Base-by-base conservation (phyloP, 1,140 invertebrate species). In the Pachypeltis micranthus region DNA sequence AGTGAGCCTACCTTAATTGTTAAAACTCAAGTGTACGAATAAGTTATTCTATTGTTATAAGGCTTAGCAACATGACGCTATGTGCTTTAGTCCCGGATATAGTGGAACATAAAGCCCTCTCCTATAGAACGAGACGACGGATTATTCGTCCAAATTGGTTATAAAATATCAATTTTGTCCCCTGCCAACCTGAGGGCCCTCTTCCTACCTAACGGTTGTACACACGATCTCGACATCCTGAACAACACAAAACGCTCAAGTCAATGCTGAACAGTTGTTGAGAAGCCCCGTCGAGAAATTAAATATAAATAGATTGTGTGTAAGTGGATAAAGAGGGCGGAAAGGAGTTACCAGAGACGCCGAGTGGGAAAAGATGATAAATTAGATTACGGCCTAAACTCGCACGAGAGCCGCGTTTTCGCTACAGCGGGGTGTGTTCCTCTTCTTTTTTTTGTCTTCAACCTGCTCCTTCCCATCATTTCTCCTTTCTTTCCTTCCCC, bases 311-410 rank as follows among this genome's bases (percentile, higher is more conserved):
- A 51, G 47, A 51, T 51, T 51, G 7, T 21, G 19, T 14, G 47
- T 51, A 51, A 51, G 47, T 51, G 47, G 47, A 51, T 51, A 51
- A 51, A 51, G 47, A 51, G 47, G 47, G 47, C n/a, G 34, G 47
- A 51, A 51, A 51, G 23, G 47, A 51, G 47, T 51, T 51, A 51
- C 47, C 47, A 51, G 47, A 51, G 47, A 51, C 47, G 47, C 23
- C 23, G 47, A 21, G 47, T 51, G 47, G 47, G 19, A 21, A 51
- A 21, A 51, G 47, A 51, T 51, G 47, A 51, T 51, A 51, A 51
- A 51, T 51, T 51, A 51, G 47, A 51, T 51, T 51, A 51, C 47
- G 47, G 10, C 47, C 47, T 51, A 14, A 51, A 51, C 47, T 51
- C 47, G 47, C 47, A 51, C 47, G 47, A 51, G 47, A 3, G 7